These are phyloP conservation scores for Pseudorhombus dupliciocellatus DNA, from an alignment of 2,113 vertebrate genomes.

Conservation along the genomic window DNA sequence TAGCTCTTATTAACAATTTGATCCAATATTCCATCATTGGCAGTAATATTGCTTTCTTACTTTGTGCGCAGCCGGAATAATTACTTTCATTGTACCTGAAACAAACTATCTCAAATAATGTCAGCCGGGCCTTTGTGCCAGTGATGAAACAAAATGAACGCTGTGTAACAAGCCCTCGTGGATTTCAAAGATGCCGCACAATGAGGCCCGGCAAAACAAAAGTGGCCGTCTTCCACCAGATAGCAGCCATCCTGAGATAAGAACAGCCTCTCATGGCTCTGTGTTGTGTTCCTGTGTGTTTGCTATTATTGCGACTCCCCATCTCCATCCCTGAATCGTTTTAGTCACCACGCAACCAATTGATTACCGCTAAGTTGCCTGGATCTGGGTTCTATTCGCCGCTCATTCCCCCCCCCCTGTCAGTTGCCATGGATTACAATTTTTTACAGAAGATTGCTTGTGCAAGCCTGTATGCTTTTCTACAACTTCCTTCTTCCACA, in stretches of 20 bases:
- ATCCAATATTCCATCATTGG: constrained; percentile 43
- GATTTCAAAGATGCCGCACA: constrained; percentile 71
- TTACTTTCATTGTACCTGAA: constrained; percentile 71
- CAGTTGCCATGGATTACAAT: constrained; percentile 34
- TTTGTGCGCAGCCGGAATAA: constrained; percentile 53
- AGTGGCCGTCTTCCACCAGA: constrained; percentile 72
- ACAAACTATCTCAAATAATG: constrained; percentile 66
- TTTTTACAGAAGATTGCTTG: constrained; percentile 47
- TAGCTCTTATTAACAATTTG: constrained; percentile 45
- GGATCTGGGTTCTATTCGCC: constrained; percentile 36
- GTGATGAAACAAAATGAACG: constrained; percentile 70
- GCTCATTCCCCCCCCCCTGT: constrained; percentile 43
- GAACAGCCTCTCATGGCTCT: constrained; percentile 60
- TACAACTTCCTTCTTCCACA: constrained; percentile 1
- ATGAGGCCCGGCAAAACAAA: constrained; percentile 67
- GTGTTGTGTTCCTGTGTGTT: constrained; percentile 56
- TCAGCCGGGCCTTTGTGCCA: constrained; percentile 65
- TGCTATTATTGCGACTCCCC: constrained; percentile 63
- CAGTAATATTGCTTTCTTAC: constrained; percentile 56
- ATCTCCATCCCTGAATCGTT: constrained; percentile 48
- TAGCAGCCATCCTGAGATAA: constrained; percentile 71
- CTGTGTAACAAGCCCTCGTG: constrained; percentile 64
- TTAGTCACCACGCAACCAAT: constrained; percentile 57
- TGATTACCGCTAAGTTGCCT: constrained; percentile 54
- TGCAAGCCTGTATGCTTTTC: background rate